A percentile compares a stretch with the other conserved stretches of the same genome.
These are phyloP conservation scores for Salpingus planirostris DNA, from an alignment of 2,888 invertebrate species.

Conservation along the genomic window DNA sequence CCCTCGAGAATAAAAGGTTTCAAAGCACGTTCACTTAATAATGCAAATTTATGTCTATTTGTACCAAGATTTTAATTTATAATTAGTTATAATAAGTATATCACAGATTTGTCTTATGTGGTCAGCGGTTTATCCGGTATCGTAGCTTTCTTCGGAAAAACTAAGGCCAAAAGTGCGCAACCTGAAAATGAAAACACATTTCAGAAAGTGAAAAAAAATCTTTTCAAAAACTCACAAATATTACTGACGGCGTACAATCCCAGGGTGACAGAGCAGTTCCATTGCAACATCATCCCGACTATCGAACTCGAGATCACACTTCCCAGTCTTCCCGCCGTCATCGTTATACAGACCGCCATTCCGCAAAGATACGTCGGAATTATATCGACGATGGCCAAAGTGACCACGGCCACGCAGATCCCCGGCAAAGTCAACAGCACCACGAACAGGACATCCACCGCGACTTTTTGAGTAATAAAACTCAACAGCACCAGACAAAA, in stretches of 20 bases:
- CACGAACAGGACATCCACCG: constrained; percentile 25
- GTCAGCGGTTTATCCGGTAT: too few relatives aligned
- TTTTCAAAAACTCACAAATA: constrained; percentile 9
- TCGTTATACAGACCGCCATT: constrained; percentile 12
- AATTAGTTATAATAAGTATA: too few relatives aligned
- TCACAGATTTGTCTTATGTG: too few relatives aligned
- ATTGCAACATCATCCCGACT: constrained; percentile 15
- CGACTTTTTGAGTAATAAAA: constrained; percentile 17
- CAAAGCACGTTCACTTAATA: too few relatives aligned
- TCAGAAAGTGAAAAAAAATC: constrained; percentile 1
- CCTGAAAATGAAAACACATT: constrained; percentile 8
- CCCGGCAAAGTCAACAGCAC: constrained; percentile 22
- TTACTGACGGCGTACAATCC: constrained; percentile 11
- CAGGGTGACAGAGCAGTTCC: constrained; percentile 14
- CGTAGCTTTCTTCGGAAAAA: constrained; percentile 10
- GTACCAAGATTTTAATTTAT: too few relatives aligned
- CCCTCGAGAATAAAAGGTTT: too few relatives aligned
- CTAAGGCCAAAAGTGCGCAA: constrained; percentile 10
- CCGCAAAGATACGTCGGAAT: constrained; percentile 16
- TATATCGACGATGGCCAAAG: constrained; percentile 15
- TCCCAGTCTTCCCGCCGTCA: constrained; percentile 17
- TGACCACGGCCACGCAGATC: constrained; percentile 24
- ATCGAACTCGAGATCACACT: constrained; percentile 16
- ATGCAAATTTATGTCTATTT: too few relatives aligned
- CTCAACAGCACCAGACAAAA: constrained; percentile 12